Base-by-base conservation (phyloP, 2,888 invertebrate genomes). In the Dryomyza anilis region DNA sequence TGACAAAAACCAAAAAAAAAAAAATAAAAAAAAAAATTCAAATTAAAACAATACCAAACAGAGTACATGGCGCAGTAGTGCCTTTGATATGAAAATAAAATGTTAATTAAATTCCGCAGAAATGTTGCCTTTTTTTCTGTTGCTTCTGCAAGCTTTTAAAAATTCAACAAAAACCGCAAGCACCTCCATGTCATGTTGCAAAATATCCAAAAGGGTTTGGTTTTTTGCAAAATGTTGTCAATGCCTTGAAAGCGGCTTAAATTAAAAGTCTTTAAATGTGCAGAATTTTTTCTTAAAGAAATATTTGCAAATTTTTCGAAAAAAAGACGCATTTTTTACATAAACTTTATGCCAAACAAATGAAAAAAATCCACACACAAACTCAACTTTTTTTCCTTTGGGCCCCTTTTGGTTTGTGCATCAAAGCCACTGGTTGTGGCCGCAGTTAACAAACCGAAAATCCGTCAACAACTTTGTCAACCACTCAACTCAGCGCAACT, bases 391-490 rank as follows among this genome's bases (percentile, higher is more conserved):
- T 33, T 33, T 33, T 12, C 33, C 7, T 33, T 33, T 33, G 7
- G 33, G 7, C 12, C 33, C 33, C 33, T 12, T 33, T 7, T 33
- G 7, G 7, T 33, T 33, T 12, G 12, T 33, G 33, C 33, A 33
- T 48, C 19, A 48, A 25, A 21, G 10, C 10, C 10, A 23, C 2
- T 25, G 21, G 21, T 48, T 52, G 52, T 36, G 30, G 55, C 25
- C 30, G 45, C 57, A 27, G 45, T 29, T 29, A 57, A 29, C 27
- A 57, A 55, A 57, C 57, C 43, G 7, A 57, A 55, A 55, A 43
- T 21, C 57, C 57, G 57, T 57, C 57, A 43, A 57, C 57, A 57
- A 57, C 57, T 36, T 39, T 56, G 56, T 39, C 36, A 56, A 56
- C 56, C n/a, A n/a, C n/a, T n/a, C n/a, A n/a, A n/a, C n/a, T n/a